Base-by-base conservation (phyloP, 2,888 invertebrate genomes). In the Platycheirus albimanus region DNA sequence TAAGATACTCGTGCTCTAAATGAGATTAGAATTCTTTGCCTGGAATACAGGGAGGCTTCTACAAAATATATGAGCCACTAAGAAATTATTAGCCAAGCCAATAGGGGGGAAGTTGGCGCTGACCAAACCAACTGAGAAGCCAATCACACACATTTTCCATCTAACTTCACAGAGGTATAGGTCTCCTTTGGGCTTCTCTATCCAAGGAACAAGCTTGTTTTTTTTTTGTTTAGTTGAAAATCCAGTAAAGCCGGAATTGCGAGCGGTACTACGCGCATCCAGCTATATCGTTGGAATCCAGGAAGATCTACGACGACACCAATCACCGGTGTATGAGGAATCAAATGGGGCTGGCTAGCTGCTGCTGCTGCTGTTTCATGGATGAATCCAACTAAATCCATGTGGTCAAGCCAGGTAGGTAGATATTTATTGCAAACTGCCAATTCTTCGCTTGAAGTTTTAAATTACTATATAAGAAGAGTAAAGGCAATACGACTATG, bases 21-120 rank as follows among this genome's bases (percentile, higher is more conserved):
- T 83, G 78, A 64, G 83, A 83, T 78, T 72, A 72, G 78, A 83
- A 83, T 74, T 83, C 58, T 56, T 58, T 13, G 13, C 13, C 30
- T 30, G 67, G 41, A 67, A 41, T 13, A 52, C 64, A 69, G 64
- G 64, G 70, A 76, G 70, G 64, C 58, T 75, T 49, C 52, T 33
- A 56, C 28, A 52, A 45, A 52, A 74, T 78, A 76, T 78, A 83
- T 78, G 77, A 83, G 63, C 43, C 78, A 51, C 78, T 78, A 63
- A 72, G 69, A 74, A 78, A 72, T 78, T 83, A 83, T 83, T 83
- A 83, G 74, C 72, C 78, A 83, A 43, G 63, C 83, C 83, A 83
- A 83, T 83, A 69, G 72, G 71, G 69, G 69, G 72, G 71, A 63
- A 52, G 61, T 61, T 61, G 45, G 61, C 61, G 61, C 61, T 61